Evolutionary conservation across 2,113 vertebrate genomes (phyloP).

Genomic region (Kryptolebias marmoratus): DNA sequence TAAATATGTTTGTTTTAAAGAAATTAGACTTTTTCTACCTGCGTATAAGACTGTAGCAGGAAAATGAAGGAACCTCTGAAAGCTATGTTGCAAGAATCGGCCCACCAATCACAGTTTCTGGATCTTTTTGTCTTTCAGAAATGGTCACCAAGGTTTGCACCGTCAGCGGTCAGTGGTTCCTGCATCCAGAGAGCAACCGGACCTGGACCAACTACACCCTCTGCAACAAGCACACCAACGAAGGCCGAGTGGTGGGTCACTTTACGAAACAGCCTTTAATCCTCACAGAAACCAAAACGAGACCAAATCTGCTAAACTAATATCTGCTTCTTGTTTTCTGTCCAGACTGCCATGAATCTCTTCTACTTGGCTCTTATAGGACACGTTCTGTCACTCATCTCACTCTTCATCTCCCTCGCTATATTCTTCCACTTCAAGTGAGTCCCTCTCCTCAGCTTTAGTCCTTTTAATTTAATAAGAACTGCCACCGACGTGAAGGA

Average conservation of each 20-base stretch:
- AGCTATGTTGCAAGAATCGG: too few relatives aligned
- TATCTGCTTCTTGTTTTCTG: constrained; percentile 40
- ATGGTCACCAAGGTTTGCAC: constrained; percentile 94
- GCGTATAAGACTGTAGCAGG: too few relatives aligned
- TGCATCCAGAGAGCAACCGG: constrained; percentile 92
- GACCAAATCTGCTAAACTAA: constrained; percentile 4
- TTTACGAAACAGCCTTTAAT: not conserved
- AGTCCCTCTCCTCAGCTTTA: constrained; percentile 63
- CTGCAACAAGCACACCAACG: constrained; percentile 85
- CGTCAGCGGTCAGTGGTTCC: constrained; percentile 90
- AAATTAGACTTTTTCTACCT: too few relatives aligned
- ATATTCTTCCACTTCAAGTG: constrained; percentile 99
- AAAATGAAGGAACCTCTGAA: too few relatives aligned
- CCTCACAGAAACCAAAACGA: not conserved
- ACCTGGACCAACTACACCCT: constrained; percentile 96
- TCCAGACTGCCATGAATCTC: constrained; percentile 93
- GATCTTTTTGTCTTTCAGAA: constrained; percentile 76
- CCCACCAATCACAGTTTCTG: not conserved
- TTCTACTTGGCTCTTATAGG: constrained; percentile 97
- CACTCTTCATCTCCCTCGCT: constrained; percentile 91
- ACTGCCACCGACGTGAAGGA: not conserved
- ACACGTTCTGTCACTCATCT: constrained; percentile 91
- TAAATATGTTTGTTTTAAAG: too few relatives aligned
- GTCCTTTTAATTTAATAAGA: not conserved
- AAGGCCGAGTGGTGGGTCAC: constrained; percentile 86